Base-by-base conservation (phyloP, 2,888 invertebrate species). In the Yponomeuta evonymella region DNA sequence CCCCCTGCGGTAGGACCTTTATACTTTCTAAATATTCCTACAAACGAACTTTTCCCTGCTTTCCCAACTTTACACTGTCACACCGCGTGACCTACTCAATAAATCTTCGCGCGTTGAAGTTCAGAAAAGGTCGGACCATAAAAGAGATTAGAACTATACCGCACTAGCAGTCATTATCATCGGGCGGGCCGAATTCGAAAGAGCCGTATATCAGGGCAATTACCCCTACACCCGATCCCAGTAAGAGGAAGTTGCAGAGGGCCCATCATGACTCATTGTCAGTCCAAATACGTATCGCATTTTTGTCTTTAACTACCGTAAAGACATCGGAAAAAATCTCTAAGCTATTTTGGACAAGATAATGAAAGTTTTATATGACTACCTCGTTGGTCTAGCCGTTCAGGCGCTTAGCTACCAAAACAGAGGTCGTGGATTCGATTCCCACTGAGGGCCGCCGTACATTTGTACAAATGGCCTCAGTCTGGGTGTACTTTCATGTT, bases 131-230 rank as follows among this genome's bases (percentile, higher is more conserved):
- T 88, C 85, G 84, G 82, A 84, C 85, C 80, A 87, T 89, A 88
- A 88, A 89, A 86, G 86, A 88, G 88, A 89, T 89, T 89, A 88
- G 88, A 89, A 89, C 88, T 89, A 87, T 84, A 81, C 81, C 79
- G 82, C 75, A 58, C 51, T 58, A n/a, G 79, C 74, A 75, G 81
- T 83, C 83, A 85, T 88, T 87, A 86, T 84, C 81, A 80, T 77
- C 73, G 78, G 73, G 72, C 75, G 76, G 75, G 79, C 75, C 76
- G 81, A 79, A 78, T 80, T 79, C 80, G 79, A 79, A 79, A 79
- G 81, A 76, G 77, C 83, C 83, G 81, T 88, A 88, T 85, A 87
- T 88, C 84, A 87, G 78, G 74, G 79, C 83, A 86, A 87, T 87
- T 86, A 84, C 83, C 79, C 71, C 77, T 73, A 77, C 68, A 73